phyloP scores from a whole-genome alignment of 1,140 invertebrate species.

The Danaus plexippus region DNA sequence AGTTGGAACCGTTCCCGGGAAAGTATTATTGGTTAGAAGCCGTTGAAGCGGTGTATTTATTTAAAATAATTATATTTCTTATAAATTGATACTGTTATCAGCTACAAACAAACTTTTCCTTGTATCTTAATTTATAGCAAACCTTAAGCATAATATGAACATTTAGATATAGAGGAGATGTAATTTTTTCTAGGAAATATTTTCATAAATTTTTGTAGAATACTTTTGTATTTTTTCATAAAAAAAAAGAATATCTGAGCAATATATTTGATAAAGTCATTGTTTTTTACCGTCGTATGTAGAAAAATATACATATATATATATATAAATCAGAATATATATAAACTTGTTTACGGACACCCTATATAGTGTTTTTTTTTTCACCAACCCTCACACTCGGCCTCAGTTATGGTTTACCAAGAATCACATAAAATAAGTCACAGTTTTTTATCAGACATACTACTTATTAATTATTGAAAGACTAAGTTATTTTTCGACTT shows the following conservation, averaged over 20 bases:
- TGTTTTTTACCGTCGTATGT: conserved; percentile 44
- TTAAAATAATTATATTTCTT: conserved; percentile 37
- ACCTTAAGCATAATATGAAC: conserved; percentile 64
- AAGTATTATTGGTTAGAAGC: conserved; percentile 64
- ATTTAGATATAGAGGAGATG: conserved; percentile 51
- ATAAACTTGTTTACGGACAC: conserved; percentile 67
- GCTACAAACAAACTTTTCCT: conserved; percentile 13
- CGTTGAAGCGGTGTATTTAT: conserved; percentile 58
- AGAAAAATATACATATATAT: conserved; percentile 41
- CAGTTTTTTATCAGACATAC: no score
- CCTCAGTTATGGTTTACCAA: not conserved
- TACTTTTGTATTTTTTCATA: conserved; percentile 70
- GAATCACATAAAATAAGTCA: no score
- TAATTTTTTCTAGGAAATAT: conserved; percentile 64
- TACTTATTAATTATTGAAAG: no score
- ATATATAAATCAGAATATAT: conserved; percentile 60
- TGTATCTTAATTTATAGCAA: conserved; percentile 30
- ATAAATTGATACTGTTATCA: conserved; percentile 29
- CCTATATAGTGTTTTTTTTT: conserved; percentile 40
- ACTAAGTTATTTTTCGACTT: no score
- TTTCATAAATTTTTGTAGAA: conserved; percentile 58
- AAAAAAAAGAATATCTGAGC: conserved; percentile 45
- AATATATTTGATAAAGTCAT: conserved; percentile 68
- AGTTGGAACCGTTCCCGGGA: conserved; percentile 56
- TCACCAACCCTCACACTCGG: not conserved